Evolutionary conservation across 2,113 vertebrate genomes (phyloP).

Genomic region (Anoplopoma fimbria): DNA sequence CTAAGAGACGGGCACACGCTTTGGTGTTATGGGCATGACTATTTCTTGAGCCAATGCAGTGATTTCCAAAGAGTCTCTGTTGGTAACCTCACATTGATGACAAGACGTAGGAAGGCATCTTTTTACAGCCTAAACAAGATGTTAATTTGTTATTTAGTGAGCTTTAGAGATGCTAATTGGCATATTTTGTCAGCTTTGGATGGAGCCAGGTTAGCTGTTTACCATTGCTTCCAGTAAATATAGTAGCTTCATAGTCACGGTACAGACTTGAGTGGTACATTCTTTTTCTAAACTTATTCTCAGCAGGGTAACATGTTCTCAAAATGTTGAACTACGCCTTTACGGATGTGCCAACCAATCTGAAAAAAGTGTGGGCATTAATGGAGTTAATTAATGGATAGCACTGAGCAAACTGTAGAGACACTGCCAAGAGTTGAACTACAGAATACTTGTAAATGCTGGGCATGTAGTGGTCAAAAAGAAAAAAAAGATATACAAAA

Average conservation of each 20-base stretch:
- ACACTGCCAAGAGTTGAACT: neutral
- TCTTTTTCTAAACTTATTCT: neutral
- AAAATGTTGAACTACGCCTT: neutral
- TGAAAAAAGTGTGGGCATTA: neutral
- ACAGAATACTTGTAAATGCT: neutral
- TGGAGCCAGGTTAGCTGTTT: neutral
- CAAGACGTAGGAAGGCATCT: no score
- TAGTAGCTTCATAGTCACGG: neutral
- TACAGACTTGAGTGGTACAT: neutral
- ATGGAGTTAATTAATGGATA: no score
- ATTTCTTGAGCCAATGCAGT: neutral
- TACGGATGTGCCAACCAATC: neutral
- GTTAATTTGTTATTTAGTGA: neutral
- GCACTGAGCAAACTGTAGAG: neutral
- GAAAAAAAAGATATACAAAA: conserved; percentile 18
- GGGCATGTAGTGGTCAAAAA: neutral
- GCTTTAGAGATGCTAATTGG: neutral
- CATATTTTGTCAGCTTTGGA: neutral
- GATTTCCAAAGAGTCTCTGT: neutral
- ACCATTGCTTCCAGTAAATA: neutral
- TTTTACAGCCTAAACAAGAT: no score
- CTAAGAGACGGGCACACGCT: neutral
- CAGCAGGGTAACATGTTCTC: neutral
- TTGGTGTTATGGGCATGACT: neutral
- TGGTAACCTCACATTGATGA: neutral